These are phyloP conservation scores for Leucoraja ocellata DNA, from an alignment of 2,797 vertebrate genomes.

Conservation along the genomic window DNA sequence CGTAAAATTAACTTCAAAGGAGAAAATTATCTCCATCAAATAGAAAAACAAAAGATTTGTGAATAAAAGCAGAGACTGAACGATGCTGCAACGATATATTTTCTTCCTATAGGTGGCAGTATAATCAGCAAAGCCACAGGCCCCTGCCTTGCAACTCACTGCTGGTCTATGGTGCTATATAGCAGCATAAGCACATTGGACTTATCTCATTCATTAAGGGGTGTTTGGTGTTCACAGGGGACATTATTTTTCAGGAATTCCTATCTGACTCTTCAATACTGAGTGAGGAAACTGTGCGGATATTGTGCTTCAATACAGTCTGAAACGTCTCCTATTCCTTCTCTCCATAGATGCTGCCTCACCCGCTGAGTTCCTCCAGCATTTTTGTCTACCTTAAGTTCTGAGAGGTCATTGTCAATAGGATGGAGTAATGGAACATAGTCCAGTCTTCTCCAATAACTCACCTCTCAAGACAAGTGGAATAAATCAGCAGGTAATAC, in stretches of 20 bases:
- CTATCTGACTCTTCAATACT: not conserved
- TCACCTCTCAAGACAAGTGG: not conserved
- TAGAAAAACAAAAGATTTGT: not conserved
- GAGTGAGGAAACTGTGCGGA: too few species aligned
- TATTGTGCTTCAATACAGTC: too few species aligned
- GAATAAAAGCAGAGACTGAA: not conserved
- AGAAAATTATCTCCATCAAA: not conserved
- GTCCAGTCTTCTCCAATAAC: not conserved
- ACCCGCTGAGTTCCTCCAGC: too few species aligned
- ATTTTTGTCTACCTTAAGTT: not conserved
- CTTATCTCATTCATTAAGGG: too few species aligned
- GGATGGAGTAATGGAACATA: too few species aligned
- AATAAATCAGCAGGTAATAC: not conserved
- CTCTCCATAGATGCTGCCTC: too few species aligned
- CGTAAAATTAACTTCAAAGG: not conserved
- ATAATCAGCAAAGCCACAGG: not conserved
- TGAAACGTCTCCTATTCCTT: too few species aligned
- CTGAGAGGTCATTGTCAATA: not conserved
- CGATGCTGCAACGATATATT: not conserved
- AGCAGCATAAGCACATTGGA: too few species aligned
- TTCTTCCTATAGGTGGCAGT: not conserved
- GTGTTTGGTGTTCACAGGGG: too few species aligned
- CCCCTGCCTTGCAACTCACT: too few species aligned
- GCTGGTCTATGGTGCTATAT: too few species aligned
- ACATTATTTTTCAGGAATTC: too few species aligned